Percentiles rank a stretch among this genome's conserved stretches.
phyloP scores from a whole-genome alignment of 2,797 vertebrate genomes.

The Pelobates cultripes region DNA sequence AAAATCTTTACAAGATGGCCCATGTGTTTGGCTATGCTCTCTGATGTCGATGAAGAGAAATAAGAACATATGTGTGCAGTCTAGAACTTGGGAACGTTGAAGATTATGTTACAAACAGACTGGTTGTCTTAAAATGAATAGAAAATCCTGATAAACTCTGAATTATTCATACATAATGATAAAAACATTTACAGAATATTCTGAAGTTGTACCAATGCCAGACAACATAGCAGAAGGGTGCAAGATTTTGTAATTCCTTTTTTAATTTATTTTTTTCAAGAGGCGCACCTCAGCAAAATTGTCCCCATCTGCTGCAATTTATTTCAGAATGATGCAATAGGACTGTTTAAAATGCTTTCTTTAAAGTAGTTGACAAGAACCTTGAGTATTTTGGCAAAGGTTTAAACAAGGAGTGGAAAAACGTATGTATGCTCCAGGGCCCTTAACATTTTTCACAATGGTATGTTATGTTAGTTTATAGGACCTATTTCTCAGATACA shows the following conservation, averaged over 20 bases:
- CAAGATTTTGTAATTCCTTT: neutral
- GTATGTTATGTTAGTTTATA: no score
- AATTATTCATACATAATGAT: neutral
- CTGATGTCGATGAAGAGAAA: constrained; percentile 1
- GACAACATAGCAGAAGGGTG: neutral
- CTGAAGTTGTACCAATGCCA: neutral
- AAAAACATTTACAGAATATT: neutral
- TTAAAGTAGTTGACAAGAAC: neutral
- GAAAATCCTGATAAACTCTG: neutral
- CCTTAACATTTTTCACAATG: no score
- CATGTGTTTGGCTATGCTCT: constrained; percentile 29
- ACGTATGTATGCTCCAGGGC: no score
- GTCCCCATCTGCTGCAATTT: neutral
- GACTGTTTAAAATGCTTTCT: neutral
- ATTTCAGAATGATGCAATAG: neutral
- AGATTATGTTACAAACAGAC: neutral
- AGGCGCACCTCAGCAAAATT: neutral
- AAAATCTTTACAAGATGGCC: constrained; percentile 38
- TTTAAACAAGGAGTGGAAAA: no score
- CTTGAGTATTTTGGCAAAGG: neutral
- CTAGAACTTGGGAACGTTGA: neutral
- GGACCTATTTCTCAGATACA: no score
- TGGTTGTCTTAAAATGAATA: neutral
- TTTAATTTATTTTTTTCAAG: neutral
- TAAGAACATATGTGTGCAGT: constrained; percentile 10